Percentiles rank a stretch among this genome's conserved stretches.
Conservation (phyloP, 2,888 invertebrate genomes). For the Parnassius glacialis region DNA sequence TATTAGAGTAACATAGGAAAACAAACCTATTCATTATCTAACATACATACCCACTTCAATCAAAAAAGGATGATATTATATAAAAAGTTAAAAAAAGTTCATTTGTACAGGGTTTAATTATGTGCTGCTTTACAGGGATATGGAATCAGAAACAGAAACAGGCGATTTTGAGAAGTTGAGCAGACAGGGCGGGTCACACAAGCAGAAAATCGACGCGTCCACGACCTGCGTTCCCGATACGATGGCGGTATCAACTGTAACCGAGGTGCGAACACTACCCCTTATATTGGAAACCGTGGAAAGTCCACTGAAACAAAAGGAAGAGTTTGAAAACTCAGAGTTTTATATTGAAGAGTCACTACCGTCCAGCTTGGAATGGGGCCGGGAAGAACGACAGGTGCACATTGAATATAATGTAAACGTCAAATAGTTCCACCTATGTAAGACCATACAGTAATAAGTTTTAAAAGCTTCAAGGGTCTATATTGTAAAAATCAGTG, state of each 20-base stretch:
- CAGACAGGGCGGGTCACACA: slow-evolving; percentile 80
- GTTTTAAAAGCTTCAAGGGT: too few relatives aligned
- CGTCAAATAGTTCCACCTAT: slow-evolving; percentile 31
- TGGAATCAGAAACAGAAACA: slow-evolving; percentile 90
- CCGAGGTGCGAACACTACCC: slow-evolving; percentile 78
- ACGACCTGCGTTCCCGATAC: slow-evolving; percentile 70
- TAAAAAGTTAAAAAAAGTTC: too few relatives aligned
- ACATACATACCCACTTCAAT: too few relatives aligned
- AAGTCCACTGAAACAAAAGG: slow-evolving; percentile 35
- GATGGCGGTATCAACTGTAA: slow-evolving; percentile 77
- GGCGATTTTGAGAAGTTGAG: slow-evolving; percentile 90
- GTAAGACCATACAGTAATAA: slow-evolving; percentile 27
- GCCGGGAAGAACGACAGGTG: slow-evolving; percentile 76
- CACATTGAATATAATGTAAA: slow-evolving; percentile 43
- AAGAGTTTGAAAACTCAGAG: slow-evolving; percentile 89
- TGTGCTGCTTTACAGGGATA: slow-evolving; percentile 77
- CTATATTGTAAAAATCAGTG: too few relatives aligned
- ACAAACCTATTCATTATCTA: too few relatives aligned
- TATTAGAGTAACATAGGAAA: too few relatives aligned
- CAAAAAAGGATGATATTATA: too few relatives aligned
- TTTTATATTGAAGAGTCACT: slow-evolving; percentile 94
- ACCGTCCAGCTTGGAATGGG: slow-evolving; percentile 90
- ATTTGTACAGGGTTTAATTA: neutral
- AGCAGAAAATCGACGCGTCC: slow-evolving; percentile 61
- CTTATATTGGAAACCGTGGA: slow-evolving; percentile 49